phyloP scores from a whole-genome alignment of 1,140 invertebrate genomes.

The Papilio machaon region DNA sequence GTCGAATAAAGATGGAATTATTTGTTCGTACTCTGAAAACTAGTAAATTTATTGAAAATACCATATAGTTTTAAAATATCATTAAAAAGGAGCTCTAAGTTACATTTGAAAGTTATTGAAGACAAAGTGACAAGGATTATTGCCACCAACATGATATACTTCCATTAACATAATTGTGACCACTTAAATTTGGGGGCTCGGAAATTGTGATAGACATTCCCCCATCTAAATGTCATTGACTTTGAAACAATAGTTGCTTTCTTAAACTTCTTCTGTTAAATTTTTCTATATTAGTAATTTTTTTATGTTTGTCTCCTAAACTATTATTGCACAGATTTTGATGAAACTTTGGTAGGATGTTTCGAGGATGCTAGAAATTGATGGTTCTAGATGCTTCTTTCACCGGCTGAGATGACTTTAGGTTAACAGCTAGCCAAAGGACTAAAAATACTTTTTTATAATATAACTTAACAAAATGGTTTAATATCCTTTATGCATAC shows the following conservation, averaged over 20 bases:
- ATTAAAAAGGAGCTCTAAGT: not conserved
- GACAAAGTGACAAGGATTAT: constrained; percentile 24
- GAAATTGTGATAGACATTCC: constrained; percentile 60
- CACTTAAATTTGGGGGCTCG: constrained; percentile 49
- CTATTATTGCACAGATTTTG: not conserved
- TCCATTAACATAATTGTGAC: constrained; percentile 59
- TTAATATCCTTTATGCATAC: not conserved
- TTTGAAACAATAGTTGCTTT: constrained; percentile 10
- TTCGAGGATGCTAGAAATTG: too few species aligned
- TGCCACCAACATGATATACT: not conserved
- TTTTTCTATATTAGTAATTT: not conserved
- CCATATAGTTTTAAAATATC: not conserved
- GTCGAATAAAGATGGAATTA: too few species aligned
- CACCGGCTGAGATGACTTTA: too few species aligned
- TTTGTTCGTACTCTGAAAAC: too few species aligned
- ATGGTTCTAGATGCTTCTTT: too few species aligned
- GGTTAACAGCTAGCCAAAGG: too few species aligned
- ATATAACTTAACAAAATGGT: not conserved
- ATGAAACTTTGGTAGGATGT: not conserved
- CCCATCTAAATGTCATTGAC: constrained; percentile 54
- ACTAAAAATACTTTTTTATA: too few species aligned
- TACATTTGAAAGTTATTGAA: not conserved
- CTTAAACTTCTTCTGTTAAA: not conserved
- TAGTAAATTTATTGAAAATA: too few species aligned
- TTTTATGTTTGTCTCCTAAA: not conserved